These are phyloP conservation scores for Zaprionus vittiger DNA, from an alignment of 1,140 invertebrate species.

Conservation along the genomic window DNA sequence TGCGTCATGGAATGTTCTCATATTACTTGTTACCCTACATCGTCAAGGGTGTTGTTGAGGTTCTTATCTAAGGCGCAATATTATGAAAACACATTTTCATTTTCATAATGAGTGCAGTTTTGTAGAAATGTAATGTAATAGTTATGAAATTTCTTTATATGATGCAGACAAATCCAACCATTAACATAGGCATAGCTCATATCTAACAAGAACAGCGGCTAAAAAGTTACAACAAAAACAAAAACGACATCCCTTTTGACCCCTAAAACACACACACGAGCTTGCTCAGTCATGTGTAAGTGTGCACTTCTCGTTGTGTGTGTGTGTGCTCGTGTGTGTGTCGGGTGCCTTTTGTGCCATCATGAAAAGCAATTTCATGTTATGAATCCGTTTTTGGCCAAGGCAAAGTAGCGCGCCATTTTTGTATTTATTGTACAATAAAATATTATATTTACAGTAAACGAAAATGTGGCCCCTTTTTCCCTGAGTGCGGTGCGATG, in stretches of 20 bases:
- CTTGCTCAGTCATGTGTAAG: slow-evolving; percentile 34
- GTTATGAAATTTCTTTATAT: slow-evolving; percentile 64
- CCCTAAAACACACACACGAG: slow-evolving; percentile 12
- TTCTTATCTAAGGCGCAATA: slow-evolving; percentile 38
- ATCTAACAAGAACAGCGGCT: slow-evolving; percentile 15
- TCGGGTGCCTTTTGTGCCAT: slow-evolving; percentile 57
- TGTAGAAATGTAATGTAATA: slow-evolving; percentile 54
- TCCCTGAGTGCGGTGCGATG: slow-evolving; percentile 11
- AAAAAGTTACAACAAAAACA: slow-evolving; percentile 9
- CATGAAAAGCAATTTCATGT: slow-evolving; percentile 80
- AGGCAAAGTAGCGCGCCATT: slow-evolving; percentile 65
- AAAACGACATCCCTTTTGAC: slow-evolving; percentile 38
- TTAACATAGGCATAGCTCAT: slow-evolving; percentile 59
- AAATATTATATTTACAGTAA: slow-evolving; percentile 82
- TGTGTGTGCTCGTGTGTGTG: slow-evolving; percentile 8
- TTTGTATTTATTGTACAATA: slow-evolving; percentile 76
- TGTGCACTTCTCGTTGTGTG: slow-evolving; percentile 3
- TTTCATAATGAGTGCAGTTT: slow-evolving; percentile 40
- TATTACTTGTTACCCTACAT: slow-evolving; percentile 18
- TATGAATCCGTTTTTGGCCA: slow-evolving; percentile 80
- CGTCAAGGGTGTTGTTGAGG: background rate
- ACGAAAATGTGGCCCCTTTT: slow-evolving; percentile 57
- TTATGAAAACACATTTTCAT: slow-evolving; percentile 60
- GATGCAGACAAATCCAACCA: slow-evolving; percentile 60
- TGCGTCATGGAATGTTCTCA: slow-evolving; percentile 23